Percentiles rank a stretch among this genome's conserved stretches.
Evolutionary conservation across 2,888 invertebrate species (phyloP).

Genomic region (Salticus scenicus): DNA sequence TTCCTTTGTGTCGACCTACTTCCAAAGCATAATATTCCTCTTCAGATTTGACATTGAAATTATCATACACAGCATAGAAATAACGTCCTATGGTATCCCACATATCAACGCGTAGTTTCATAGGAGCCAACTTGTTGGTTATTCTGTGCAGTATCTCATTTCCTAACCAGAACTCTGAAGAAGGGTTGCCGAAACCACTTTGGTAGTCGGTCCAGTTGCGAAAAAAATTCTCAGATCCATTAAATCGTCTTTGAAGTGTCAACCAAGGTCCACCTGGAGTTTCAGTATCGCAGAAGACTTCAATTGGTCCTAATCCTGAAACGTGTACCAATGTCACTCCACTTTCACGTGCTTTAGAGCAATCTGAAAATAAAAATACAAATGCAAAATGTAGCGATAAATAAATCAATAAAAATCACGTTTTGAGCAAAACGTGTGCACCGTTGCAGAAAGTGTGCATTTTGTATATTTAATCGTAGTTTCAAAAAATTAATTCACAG

Average conservation of each 20-base stretch:
- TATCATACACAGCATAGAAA: constrained; percentile 81
- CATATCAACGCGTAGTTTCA: constrained; percentile 85
- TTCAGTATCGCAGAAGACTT: constrained; percentile 53
- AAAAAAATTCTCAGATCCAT: constrained; percentile 77
- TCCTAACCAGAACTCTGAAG: constrained; percentile 85
- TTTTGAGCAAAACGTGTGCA: too few species aligned
- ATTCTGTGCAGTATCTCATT: constrained; percentile 87
- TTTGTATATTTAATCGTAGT: too few species aligned
- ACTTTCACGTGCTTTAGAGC: constrained; percentile 32
- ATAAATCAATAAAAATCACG: too few species aligned
- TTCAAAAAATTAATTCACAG: too few species aligned
- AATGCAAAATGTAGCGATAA: too few species aligned
- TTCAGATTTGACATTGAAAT: constrained; percentile 73
- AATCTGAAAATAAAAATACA: constrained; percentile 59
- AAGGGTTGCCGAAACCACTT: constrained; percentile 83
- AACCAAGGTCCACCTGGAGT: constrained; percentile 43
- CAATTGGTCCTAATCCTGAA: constrained; percentile 1
- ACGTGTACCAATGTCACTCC: constrained; percentile 59
- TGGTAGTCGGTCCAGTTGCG: constrained; percentile 82
- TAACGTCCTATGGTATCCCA: constrained; percentile 87
- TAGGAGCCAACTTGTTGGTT: constrained; percentile 84
- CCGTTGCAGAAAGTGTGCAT: too few species aligned
- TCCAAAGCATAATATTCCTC: constrained; percentile 75
- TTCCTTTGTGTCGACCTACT: constrained; percentile 87
- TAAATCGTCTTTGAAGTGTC: constrained; percentile 40